phyloP scores from a whole-genome alignment of 53 echinoderm and acorn worm species.

The Astropecten irregularis region DNA sequence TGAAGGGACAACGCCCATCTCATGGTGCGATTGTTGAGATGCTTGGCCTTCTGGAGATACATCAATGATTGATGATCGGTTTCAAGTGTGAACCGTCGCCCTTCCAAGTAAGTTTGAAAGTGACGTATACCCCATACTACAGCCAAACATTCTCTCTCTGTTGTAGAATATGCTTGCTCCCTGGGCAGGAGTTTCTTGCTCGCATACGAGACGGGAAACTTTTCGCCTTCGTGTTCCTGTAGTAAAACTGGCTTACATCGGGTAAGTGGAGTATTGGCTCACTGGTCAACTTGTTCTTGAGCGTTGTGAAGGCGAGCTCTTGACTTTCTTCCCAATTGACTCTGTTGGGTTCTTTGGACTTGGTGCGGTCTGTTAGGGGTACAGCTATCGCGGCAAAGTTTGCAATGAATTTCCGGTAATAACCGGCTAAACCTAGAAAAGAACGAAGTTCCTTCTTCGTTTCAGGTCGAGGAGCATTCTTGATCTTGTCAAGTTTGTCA shows the following conservation, averaged over 20 bases:
- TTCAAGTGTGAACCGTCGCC: background rate
- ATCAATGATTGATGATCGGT: constrained; percentile 40
- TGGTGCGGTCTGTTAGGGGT: constrained; percentile 20
- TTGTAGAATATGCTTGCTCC: constrained; percentile 21
- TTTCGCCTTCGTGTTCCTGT: constrained; percentile 24
- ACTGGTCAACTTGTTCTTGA: constrained; percentile 21
- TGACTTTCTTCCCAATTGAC: constrained; percentile 13
- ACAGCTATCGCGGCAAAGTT: constrained; percentile 47
- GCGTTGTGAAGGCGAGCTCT: constrained; percentile 30
- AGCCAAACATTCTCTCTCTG: constrained; percentile 34
- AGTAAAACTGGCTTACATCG: constrained; percentile 17
- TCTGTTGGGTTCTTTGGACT: constrained; percentile 28
- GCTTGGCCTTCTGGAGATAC: constrained; percentile 33
- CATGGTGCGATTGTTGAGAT: constrained; percentile 22
- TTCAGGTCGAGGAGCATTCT: constrained; percentile 8
- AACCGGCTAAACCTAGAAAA: constrained; percentile 30
- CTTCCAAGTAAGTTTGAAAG: constrained; percentile 35
- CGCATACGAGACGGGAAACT: constrained; percentile 36
- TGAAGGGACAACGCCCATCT: constrained; percentile 41
- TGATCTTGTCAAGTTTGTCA: constrained; percentile 28
- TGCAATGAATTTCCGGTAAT: constrained; percentile 43
- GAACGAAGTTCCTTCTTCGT: constrained; percentile 29
- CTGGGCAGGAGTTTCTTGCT: constrained; percentile 25
- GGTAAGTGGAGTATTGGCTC: constrained; percentile 30
- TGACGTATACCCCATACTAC: constrained; percentile 22